Conservation (phyloP, 2,113 vertebrate genomes). For the Tyto alba region DNA sequence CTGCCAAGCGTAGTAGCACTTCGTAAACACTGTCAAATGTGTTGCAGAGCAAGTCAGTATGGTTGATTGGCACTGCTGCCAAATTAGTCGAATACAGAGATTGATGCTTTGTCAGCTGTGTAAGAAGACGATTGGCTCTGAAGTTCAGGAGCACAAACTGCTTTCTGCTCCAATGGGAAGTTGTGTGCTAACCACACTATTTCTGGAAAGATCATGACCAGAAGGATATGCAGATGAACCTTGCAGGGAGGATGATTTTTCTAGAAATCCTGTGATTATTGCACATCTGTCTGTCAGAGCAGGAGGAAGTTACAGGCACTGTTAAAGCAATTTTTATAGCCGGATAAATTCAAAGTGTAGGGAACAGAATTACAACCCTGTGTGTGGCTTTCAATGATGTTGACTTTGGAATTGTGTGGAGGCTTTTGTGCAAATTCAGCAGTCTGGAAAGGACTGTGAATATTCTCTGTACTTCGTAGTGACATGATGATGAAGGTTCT, state of each 20-base stretch:
- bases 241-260: not conserved
- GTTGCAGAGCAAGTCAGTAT: not conserved
- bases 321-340: not conserved
- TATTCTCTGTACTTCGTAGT: not conserved
- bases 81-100: not conserved
- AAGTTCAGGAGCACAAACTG: not conserved
- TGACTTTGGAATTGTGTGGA: not conserved
- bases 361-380: not conserved
- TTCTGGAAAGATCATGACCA: not conserved
- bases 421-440: not conserved
- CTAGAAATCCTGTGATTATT: not conserved
- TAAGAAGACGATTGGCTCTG: not conserved
- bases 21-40: conserved; percentile 16
- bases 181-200: not conserved
- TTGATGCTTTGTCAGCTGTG: not conserved
- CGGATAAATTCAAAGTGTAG: not conserved
- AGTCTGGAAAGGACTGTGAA: not conserved
- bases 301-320: not conserved
- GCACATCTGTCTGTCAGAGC: not conserved
- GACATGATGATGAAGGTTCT: not conserved
- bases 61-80: not conserved
- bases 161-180: not conserved
- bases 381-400: not conserved
- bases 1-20: conserved; percentile 21
- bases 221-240: not conserved